A percentile compares a stretch with the other conserved stretches of the same genome.
phyloP scores from a whole-genome alignment of 2,797 vertebrate genomes.

The Ptychadena robeensis region DNA sequence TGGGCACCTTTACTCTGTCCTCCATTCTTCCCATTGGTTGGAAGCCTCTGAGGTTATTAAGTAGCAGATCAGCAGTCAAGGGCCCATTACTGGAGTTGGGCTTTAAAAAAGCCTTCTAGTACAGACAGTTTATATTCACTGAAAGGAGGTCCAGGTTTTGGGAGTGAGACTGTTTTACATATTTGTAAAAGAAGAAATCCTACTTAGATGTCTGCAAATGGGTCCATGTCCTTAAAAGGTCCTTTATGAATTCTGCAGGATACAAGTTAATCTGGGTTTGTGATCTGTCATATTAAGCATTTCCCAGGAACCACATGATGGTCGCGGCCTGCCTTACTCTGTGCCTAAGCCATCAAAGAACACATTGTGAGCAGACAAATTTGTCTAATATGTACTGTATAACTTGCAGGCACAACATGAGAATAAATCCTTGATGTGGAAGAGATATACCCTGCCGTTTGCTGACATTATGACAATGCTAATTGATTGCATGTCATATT shows the following conservation, averaged over 20 bases:
- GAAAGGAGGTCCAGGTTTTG: background rate
- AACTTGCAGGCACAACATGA: background rate
- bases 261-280: conserved; percentile 41
- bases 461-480: background rate
- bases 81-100: background rate
- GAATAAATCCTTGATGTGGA: background rate
- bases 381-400: conserved; percentile 14
- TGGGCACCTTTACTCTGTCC: too few species aligned
- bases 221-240: conserved; percentile 37
- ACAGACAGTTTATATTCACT: background rate
- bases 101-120: background rate
- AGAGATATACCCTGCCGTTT: background rate
- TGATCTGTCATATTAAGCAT: conserved; percentile 41
- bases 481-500: background rate
- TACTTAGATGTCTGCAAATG: conserved; percentile 15
- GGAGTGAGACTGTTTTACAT: background rate
- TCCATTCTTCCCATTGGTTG: too few species aligned
- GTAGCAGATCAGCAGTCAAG: too few species aligned
- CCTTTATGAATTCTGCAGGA: conserved; percentile 31
- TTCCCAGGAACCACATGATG: conserved; percentile 36
- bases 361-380: conserved; percentile 7
- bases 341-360: conserved; percentile 28
- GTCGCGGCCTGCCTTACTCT: conserved; percentile 22
- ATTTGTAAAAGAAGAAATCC: conserved; percentile 20
- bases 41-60: too few species aligned